phyloP scores from a whole-genome alignment of 92 coral and sea anemone species.

The Siderastrea siderea region DNA sequence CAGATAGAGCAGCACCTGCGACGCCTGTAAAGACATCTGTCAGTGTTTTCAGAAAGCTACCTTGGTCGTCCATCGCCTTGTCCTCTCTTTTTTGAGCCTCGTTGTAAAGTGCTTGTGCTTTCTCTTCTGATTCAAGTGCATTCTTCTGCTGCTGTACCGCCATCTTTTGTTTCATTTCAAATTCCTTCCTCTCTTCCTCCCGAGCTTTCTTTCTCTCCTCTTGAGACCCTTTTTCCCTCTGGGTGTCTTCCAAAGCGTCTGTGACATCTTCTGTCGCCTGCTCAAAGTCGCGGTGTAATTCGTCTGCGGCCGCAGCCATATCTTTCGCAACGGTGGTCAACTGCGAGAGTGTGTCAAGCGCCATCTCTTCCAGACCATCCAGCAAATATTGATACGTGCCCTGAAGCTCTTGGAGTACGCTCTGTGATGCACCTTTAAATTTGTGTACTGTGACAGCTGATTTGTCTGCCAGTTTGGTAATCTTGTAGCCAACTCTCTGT shows the following conservation, averaged over 20 bases:
- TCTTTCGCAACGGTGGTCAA: conserved; percentile 52
- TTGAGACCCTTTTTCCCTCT: conserved; percentile 56
- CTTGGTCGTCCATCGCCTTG: conserved; percentile 54
- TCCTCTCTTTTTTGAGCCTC: conserved; percentile 66
- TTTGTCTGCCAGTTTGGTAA: conserved; percentile 72
- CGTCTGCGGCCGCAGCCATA: conserved; percentile 77
- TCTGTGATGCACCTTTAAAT: conserved; percentile 59
- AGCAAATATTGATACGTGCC: conserved; percentile 58
- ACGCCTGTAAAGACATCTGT: neutral
- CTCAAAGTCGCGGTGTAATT: conserved; percentile 69
- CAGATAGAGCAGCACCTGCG: conserved; percentile 2
- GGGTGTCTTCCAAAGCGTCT: conserved; percentile 68
- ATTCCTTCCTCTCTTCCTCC: conserved; percentile 25
- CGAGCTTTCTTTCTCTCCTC: conserved; percentile 29
- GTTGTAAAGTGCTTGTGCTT: conserved; percentile 41
- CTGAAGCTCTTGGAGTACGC: conserved; percentile 64
- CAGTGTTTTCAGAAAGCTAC: neutral
- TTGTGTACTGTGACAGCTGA: conserved; percentile 74
- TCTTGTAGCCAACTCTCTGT: conserved; percentile 74
- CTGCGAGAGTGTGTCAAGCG: conserved; percentile 65
- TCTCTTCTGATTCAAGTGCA: conserved; percentile 58
- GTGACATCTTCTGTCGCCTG: conserved; percentile 63
- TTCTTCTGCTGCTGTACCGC: conserved; percentile 54
- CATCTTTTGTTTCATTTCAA: conserved; percentile 37
- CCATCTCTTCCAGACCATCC: conserved; percentile 80